Evolutionary conservation across 1,140 invertebrate species (phyloP).

Genomic region (Heliconius hermathena): DNA sequence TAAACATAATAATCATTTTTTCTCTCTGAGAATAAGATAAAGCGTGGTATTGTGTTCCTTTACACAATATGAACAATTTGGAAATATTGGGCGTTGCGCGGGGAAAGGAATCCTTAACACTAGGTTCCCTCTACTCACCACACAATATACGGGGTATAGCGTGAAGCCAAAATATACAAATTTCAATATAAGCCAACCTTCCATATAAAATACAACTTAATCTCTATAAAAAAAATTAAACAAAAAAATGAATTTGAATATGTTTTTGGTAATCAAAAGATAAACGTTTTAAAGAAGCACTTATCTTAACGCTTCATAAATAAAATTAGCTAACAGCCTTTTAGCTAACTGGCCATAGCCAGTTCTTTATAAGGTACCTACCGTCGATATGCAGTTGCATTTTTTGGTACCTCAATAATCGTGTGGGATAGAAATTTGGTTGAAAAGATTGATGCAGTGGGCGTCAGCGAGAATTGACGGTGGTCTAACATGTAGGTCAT

Average conservation of each 20-base stretch:
- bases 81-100: no score
- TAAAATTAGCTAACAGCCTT: constrained; percentile 10
- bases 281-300: neutral
- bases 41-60: no score
- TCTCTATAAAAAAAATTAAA: neutral
- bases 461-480: neutral
- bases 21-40: no score
- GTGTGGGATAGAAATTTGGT: constrained; percentile 6
- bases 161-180: neutral
- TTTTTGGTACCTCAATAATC: neutral
- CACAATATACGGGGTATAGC: neutral
- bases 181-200: neutral
- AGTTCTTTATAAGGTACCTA: neutral
- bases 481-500: constrained; percentile 7
- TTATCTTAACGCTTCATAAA: neutral
- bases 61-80: no score
- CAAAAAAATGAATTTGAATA: neutral
- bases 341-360: neutral
- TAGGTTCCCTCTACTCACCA: neutral
- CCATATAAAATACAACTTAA: neutral
- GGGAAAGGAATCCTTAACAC: no score
- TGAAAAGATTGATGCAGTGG: neutral
- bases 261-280: neutral
- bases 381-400: neutral
- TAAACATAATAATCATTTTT: no score